Conservation (phyloP, 2,888 invertebrate species). For the Epinotia nisella region DNA sequence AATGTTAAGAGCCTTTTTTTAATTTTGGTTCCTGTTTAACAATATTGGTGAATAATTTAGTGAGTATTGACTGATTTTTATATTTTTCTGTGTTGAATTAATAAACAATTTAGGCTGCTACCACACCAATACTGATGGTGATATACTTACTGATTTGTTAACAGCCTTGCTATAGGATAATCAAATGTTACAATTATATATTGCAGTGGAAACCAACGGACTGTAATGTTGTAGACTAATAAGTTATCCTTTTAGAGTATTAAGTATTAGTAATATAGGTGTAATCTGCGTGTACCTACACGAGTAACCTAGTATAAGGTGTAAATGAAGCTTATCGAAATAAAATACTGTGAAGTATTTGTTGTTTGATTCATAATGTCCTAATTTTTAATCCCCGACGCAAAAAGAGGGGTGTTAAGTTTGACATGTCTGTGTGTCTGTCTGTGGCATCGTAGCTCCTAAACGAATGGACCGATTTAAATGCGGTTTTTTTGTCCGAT, state of each 20-base stretch:
- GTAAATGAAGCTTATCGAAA: constrained; percentile 36
- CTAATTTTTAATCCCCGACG: too few relatives aligned
- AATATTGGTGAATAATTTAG: background rate
- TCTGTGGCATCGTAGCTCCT: too few relatives aligned
- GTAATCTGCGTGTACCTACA: constrained; percentile 28
- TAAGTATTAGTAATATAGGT: constrained; percentile 31
- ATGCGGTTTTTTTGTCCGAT: too few relatives aligned
- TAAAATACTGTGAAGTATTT: constrained; percentile 17
- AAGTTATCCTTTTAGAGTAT: constrained; percentile 16
- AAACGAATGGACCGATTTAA: too few relatives aligned
- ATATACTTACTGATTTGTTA: background rate
- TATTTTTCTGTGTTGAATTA: background rate
- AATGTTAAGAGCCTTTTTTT: background rate
- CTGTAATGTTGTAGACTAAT: constrained; percentile 16
- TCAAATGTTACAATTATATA: background rate
- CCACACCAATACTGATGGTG: background rate
- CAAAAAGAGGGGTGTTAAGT: too few relatives aligned
- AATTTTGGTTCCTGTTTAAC: background rate
- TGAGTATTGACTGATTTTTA: constrained; percentile 2
- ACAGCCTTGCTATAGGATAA: too few relatives aligned
- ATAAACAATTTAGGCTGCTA: background rate
- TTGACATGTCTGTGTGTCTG: too few relatives aligned
- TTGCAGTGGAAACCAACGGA: background rate
- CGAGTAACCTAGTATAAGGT: constrained; percentile 35
- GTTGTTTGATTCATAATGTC: background rate